These are phyloP conservation scores for Crotalus tigris DNA, from an alignment of 2,113 vertebrate species.

Conservation along the genomic window DNA sequence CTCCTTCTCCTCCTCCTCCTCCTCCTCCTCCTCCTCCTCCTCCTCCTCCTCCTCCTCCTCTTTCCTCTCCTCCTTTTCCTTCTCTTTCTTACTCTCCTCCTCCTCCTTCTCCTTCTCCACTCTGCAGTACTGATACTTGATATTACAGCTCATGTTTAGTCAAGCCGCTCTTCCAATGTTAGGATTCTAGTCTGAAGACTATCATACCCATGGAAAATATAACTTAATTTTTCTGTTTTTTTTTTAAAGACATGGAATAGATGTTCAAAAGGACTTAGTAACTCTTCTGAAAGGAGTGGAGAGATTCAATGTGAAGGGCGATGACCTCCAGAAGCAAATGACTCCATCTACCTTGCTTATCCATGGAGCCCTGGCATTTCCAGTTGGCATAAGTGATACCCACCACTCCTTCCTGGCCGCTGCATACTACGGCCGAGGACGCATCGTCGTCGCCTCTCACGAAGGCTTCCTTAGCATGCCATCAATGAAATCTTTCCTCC, in stretches of 20 bases:
- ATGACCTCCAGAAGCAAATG: not conserved
- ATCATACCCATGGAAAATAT: not conserved
- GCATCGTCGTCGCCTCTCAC: slow-evolving; percentile 68
- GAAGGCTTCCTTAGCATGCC: slow-evolving; percentile 50
- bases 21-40: no score
- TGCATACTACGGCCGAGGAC: slow-evolving; percentile 71
- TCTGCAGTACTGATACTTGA: no score
- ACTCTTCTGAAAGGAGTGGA: slow-evolving; percentile 11
- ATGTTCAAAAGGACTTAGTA: not conserved
- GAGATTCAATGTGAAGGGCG: not conserved
- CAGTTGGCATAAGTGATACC: slow-evolving; percentile 19
- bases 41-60: no score
- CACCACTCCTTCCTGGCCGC: slow-evolving; percentile 67
- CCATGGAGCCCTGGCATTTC: slow-evolving; percentile 31
- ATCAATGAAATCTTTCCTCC: slow-evolving; percentile 58
- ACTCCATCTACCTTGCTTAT: slow-evolving; percentile 8
- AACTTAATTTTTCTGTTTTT: no score
- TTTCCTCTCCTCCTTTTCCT: no score
- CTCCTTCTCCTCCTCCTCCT: no score
- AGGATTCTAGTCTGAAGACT: no score
- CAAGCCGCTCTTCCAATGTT: not conserved
- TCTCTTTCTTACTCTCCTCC: fast-evolving
- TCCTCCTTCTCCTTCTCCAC: no score
- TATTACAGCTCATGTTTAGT: no score
- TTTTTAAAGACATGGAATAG: not conserved